Base-by-base conservation (phyloP, 2,888 invertebrate species). In the Acanthosepion esculentum region DNA sequence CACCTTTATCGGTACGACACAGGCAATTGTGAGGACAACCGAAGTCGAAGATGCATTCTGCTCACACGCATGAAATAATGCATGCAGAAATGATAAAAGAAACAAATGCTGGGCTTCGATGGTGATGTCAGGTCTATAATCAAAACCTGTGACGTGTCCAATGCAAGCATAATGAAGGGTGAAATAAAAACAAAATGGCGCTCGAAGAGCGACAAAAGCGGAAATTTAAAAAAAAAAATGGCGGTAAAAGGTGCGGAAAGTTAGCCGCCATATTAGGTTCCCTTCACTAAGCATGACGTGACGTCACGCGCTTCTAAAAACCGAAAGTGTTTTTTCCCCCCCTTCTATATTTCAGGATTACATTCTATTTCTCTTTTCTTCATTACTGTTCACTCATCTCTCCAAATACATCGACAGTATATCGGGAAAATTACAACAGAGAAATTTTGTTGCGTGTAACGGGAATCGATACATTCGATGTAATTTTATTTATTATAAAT, bases 271-370 rank as follows among this genome's bases (percentile, higher is more conserved):
- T 78, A 78, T 78, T 78, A 78, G 78, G n/a, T 12, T n/a, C 78
- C n/a, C 78, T 78, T n/a, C 78, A 78, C 23, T n/a, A 78, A n/a
- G n/a, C 78, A 78, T 78, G 78, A 78, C 78, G 78, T 78, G 78
- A 78, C n/a, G 78, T 23, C 78, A n/a, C 18, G n/a, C 78, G n/a
- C n/a, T n/a, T 33, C n/a, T n/a, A 78, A 41, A n/a, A 10, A n/a
- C 15, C n/a, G 78, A n/a, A n/a, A n/a, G n/a, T 23, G n/a, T 3
- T 78, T n/a, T n/a, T n/a, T 18, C 2, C 23, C 4, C 33, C 8
- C 18, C 15, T 78, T 78, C 78, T 59, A 6, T 59, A 59, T 23
- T 59, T 59, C 5, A 78, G 1, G 33, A n/a, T 23, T 3, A 7
- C 59, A 20, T 78, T 78, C 6, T n/a, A n/a, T 78, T 33, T 78